phyloP scores from a whole-genome alignment of 2,113 vertebrate genomes.

The Alaudala cheleensis region DNA sequence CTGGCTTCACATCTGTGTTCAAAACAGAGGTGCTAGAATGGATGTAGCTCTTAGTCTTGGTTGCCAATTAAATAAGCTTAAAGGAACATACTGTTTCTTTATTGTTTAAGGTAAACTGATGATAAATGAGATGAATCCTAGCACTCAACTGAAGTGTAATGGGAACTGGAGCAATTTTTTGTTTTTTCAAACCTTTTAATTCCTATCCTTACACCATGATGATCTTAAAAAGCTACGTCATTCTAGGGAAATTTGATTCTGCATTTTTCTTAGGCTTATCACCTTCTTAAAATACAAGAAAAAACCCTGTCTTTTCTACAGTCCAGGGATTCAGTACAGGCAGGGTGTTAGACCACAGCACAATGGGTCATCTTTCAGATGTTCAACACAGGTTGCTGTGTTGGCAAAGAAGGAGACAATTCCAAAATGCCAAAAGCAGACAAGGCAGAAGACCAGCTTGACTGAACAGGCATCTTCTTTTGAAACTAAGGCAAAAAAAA shows the following conservation, averaged over 20 bases:
- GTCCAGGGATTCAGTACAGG: not conserved
- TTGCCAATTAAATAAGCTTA: not conserved
- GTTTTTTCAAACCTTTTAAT: not conserved
- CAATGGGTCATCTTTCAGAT: not conserved
- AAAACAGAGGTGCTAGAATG: not conserved
- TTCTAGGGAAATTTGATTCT: not conserved
- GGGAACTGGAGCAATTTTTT: not conserved
- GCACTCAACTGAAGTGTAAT: not conserved
- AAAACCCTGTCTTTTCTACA: fast-evolving
- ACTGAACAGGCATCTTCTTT: not conserved
- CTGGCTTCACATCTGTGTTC: not conserved
- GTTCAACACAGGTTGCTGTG: not conserved
- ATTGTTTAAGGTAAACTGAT: not conserved
- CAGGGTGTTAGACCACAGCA: not conserved
- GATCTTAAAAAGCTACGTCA: not conserved
- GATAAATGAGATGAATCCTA: not conserved
- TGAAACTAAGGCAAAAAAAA: not conserved
- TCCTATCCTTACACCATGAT: not conserved
- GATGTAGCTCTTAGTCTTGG: not conserved
- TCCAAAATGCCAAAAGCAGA: not conserved
- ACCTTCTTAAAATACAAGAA: not conserved
- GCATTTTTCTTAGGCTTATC: not conserved
- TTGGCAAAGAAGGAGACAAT: not conserved
- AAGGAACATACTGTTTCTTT: not conserved
- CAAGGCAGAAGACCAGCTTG: not conserved